These are phyloP conservation scores for Leptodactylus fuscus DNA, from an alignment of 2,113 vertebrate species.

Conservation along the genomic window DNA sequence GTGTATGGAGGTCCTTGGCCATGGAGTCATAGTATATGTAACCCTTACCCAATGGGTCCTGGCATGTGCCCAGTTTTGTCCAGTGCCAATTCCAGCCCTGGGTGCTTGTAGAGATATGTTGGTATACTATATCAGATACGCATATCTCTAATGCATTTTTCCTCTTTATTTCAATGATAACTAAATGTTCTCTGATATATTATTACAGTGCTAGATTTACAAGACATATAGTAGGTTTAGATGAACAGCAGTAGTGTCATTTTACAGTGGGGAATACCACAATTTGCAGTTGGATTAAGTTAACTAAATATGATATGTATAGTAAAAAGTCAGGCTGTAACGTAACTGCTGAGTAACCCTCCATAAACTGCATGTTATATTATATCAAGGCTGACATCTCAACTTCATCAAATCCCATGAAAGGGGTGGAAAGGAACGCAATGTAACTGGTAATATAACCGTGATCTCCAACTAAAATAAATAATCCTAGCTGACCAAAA, in stretches of 20 bases:
- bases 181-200: neutral
- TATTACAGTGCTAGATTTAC: neutral
- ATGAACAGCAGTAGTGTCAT: neutral
- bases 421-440: neutral
- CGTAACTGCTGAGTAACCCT: neutral
- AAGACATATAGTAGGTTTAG: neutral
- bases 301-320: neutral
- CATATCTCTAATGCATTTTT: neutral
- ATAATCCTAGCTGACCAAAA: slow-evolving; percentile 17
- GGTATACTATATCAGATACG: neutral
- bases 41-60: neutral
- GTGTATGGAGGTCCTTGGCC: no score
- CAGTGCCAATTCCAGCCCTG: neutral
- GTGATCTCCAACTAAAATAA: neutral
- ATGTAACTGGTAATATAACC: neutral
- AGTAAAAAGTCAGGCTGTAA: neutral
- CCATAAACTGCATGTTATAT: neutral
- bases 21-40: no score
- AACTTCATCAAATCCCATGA: neutral
- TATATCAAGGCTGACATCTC: slow-evolving; percentile 1
- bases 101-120: neutral
- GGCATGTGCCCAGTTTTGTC: neutral
- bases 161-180: neutral
- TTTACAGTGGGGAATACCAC: neutral
- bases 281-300: slow-evolving; percentile 20